A percentile compares a stretch with the other conserved stretches of the same genome.
Conservation (phyloP, 2,113 vertebrate genomes). For the Progne subis region DNA sequence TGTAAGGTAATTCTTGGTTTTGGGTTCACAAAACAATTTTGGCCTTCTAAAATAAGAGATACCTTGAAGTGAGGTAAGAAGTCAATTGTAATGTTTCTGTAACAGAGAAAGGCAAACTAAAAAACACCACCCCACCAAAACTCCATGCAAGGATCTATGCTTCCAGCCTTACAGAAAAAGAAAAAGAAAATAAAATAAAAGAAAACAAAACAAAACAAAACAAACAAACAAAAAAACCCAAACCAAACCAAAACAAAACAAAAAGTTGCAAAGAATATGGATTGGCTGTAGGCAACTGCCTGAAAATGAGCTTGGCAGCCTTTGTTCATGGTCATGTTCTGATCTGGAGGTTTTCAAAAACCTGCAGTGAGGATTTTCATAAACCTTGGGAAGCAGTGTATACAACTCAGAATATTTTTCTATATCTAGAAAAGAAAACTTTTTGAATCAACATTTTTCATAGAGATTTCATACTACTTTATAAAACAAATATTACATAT, state of each 20-base stretch:
- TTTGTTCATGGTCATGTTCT: neutral
- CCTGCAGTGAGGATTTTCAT: neutral
- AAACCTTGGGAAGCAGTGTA: neutral
- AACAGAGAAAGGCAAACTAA: neutral
- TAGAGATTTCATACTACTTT: no score
- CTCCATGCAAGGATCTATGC: neutral
- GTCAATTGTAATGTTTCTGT: neutral
- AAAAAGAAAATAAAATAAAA: no score
- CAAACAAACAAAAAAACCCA: neutral
- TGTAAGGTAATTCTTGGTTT: neutral
- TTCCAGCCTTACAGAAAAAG: neutral
- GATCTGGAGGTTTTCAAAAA: neutral
- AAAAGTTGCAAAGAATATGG: neutral
- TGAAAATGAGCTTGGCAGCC: neutral
- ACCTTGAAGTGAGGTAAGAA: neutral
- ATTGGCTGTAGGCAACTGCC: neutral
- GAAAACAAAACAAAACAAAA: neutral
- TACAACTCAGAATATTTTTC: neutral
- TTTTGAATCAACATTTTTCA: neutral
- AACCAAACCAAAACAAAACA: no score
- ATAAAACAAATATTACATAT: neutral
- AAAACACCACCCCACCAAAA: neutral
- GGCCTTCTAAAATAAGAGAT: neutral
- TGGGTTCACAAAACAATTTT: neutral
- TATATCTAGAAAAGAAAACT: neutral